Conservation (phyloP, 2,888 invertebrate species). For the Cremastobaeus sp. region DNA sequence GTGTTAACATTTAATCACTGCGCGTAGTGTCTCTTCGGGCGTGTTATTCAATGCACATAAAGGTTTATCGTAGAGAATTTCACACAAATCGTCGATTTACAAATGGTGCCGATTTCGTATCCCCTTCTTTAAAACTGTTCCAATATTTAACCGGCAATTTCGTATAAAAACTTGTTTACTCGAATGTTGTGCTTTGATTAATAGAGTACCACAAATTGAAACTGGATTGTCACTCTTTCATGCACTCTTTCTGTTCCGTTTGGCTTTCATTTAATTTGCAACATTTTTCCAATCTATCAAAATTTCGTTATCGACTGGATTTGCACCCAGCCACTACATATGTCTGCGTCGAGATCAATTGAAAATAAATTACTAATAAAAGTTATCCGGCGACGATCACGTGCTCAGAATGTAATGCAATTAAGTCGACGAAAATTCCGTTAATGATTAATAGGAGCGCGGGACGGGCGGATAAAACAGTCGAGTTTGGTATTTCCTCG, state of each 20-base stretch:
- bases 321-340: slow-evolving; percentile 16
- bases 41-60: slow-evolving; percentile 20
- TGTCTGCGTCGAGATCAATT: slow-evolving; percentile 35
- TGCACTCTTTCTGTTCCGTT: slow-evolving; percentile 12
- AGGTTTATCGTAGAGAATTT: slow-evolving; percentile 4
- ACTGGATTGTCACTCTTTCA: slow-evolving; percentile 29
- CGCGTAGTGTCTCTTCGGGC: background rate
- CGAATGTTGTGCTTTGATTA: slow-evolving; percentile 51
- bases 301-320: slow-evolving; percentile 44
- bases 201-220: slow-evolving; percentile 55
- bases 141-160: slow-evolving; percentile 32
- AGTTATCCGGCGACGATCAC: background rate
- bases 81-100: slow-evolving; percentile 34
- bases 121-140: slow-evolving; percentile 27
- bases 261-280: slow-evolving; percentile 51
- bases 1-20: background rate
- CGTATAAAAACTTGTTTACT: slow-evolving; percentile 49
- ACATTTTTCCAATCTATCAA: slow-evolving; percentile 57
- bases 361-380: slow-evolving; percentile 36
- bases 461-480: no score
- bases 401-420: background rate
- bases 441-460: no score
- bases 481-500: no score
- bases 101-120: no score
- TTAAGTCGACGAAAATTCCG: no score